A percentile compares a stretch with the other conserved stretches of the same genome.
phyloP scores from a whole-genome alignment of 1,140 invertebrate genomes.

The Drosophila bipectinata region DNA sequence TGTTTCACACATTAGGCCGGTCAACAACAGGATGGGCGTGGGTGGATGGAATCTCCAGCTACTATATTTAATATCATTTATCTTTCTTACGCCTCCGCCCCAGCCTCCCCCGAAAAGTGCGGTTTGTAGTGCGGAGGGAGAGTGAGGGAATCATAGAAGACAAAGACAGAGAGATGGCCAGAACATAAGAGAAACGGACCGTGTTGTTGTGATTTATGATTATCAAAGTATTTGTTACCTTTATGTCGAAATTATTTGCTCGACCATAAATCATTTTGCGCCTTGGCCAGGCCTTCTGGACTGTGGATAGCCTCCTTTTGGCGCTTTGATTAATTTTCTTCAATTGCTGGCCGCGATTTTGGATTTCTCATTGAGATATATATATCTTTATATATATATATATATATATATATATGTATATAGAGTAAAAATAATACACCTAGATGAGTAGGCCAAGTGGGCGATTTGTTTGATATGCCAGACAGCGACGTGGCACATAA shows the following conservation, averaged over 20 bases:
- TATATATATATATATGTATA: background rate
- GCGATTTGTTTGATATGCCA: constrained; percentile 60
- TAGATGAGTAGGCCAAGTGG: background rate
- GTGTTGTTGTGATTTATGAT: constrained; percentile 77
- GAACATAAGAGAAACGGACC: background rate
- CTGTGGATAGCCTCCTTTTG: constrained; percentile 19
- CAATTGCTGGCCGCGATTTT: constrained; percentile 61
- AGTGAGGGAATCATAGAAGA: background rate
- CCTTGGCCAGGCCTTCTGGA: constrained; percentile 4
- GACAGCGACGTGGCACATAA: constrained; percentile 59
- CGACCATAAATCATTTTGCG: constrained; percentile 73
- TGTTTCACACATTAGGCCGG: constrained; percentile 71
- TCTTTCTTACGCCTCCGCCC: constrained; percentile 67
- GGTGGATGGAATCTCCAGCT: constrained; percentile 34
- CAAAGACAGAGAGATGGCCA: background rate
- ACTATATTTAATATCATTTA: constrained; percentile 81
- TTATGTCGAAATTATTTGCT: constrained; percentile 81
- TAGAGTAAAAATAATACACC: background rate
- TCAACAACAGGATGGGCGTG: constrained; percentile 16
- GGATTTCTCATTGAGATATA: background rate
- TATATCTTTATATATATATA: background rate
- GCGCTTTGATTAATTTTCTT: constrained; percentile 76
- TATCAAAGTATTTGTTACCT: constrained; percentile 82
- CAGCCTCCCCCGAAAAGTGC: constrained; percentile 34
- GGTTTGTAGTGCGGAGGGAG: constrained; percentile 49